These are phyloP conservation scores for Gandaritis pyraliata DNA, from an alignment of 2,888 invertebrate genomes.

Conservation along the genomic window DNA sequence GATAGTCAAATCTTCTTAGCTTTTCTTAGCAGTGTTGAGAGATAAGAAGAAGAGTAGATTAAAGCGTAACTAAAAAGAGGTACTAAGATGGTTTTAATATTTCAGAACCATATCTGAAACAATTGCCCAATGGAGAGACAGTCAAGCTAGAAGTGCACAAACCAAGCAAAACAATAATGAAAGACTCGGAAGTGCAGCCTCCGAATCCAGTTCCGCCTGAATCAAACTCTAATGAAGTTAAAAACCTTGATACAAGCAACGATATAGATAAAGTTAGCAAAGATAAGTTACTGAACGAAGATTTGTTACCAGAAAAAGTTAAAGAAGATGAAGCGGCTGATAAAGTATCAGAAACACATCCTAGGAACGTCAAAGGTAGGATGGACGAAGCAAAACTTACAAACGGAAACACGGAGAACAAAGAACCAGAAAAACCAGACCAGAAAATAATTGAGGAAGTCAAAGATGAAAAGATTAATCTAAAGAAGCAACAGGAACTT, in stretches of 20 bases:
- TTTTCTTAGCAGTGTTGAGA: no score
- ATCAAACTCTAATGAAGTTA: conserved; percentile 67
- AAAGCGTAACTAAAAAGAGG: no score
- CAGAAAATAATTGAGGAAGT: conserved; percentile 47
- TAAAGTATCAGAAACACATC: conserved; percentile 64
- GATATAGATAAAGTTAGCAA: conserved; percentile 38
- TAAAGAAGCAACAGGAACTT: conserved; percentile 76
- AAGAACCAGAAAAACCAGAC: conserved; percentile 49
- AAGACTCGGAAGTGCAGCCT: conserved; percentile 75
- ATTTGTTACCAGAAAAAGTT: conserved; percentile 38
- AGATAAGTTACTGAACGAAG: conserved; percentile 34
- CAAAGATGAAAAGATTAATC: conserved; percentile 51
- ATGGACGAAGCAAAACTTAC: conserved; percentile 47
- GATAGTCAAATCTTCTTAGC: no score
- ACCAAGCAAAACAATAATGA: conserved; percentile 50
- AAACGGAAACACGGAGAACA: conserved; percentile 53
- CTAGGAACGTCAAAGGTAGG: conserved; percentile 65
- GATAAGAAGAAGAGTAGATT: no score
- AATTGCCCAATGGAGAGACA: conserved; percentile 45
- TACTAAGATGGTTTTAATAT: conserved; percentile 2
- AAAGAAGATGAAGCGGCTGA: conserved; percentile 52
- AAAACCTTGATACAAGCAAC: conserved; percentile 48
- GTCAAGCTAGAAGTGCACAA: conserved; percentile 41
- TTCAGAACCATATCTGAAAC: conserved; percentile 57
- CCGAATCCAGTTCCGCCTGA: conserved; percentile 79